Percentiles rank a stretch among this genome's conserved stretches.
Conservation (phyloP, 2,113 vertebrate species). For the Cettia cetti region DNA sequence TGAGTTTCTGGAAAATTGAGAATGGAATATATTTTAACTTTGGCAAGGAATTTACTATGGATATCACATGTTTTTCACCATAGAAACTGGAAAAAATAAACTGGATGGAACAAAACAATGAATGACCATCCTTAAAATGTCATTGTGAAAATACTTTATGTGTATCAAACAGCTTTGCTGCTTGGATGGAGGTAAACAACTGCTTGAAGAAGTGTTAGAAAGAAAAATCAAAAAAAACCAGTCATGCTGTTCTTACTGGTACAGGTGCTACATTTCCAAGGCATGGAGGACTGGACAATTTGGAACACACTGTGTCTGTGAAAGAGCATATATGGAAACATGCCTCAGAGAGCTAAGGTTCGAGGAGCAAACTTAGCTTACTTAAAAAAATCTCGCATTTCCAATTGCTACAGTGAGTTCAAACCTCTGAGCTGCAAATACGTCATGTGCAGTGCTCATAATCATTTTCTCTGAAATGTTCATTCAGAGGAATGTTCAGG, state of each 20-base stretch:
- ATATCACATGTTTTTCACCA: neutral
- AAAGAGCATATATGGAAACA: neutral
- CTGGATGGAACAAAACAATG: neutral
- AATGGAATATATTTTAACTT: neutral
- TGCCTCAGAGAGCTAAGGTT: neutral
- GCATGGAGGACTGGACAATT: neutral
- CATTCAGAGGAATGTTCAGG: neutral
- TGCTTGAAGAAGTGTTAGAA: neutral
- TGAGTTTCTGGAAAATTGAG: neutral
- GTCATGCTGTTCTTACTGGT: neutral
- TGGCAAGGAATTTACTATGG: neutral
- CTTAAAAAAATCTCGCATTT: neutral
- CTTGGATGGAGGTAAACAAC: neutral
- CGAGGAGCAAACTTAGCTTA: neutral
- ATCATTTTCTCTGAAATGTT: neutral
- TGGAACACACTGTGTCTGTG: neutral
- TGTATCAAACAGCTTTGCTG: neutral
- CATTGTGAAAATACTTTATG: neutral
- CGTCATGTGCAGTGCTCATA: neutral
- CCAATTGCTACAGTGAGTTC: neutral
- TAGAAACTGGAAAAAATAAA: neutral
- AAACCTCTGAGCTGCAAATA: neutral
- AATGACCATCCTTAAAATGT: neutral
- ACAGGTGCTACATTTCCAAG: neutral
- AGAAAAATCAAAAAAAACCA: neutral